Evolutionary conservation across 2,888 invertebrate genomes (phyloP).

Genomic region (Oconnorella tubifera): DNA sequence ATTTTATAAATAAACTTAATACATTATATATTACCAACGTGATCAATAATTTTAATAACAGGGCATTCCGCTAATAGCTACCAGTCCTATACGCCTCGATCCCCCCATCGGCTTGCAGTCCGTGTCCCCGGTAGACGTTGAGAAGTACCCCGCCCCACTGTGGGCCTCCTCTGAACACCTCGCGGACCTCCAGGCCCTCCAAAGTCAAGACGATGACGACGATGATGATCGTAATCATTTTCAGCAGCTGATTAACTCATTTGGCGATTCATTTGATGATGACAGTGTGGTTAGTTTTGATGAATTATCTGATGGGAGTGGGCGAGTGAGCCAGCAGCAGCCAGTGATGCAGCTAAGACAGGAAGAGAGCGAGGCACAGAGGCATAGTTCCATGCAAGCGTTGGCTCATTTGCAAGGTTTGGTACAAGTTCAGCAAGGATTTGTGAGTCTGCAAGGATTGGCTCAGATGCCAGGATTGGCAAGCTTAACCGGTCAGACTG

Average conservation of each 20-base stretch:
- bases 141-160: conserved; percentile 89
- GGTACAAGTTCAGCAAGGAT: no score
- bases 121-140: conserved; percentile 74
- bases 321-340: background rate
- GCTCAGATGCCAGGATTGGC: no score
- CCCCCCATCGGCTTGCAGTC: conserved; percentile 45
- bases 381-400: background rate
- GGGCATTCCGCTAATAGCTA: conserved; percentile 95
- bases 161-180: conserved; percentile 75
- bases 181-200: conserved; percentile 78
- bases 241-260: conserved; percentile 81
- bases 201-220: conserved; percentile 45
- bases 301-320: conserved; percentile 14
- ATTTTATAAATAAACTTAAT: background rate
- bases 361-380: background rate
- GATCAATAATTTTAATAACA: no score
- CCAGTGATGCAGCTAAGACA: background rate
- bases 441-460: no score
- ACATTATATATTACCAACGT: background rate
- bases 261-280: conserved; percentile 37
- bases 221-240: conserved; percentile 89
- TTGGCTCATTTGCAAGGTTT: background rate
- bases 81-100: conserved; percentile 66
- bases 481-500: no score
- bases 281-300: conserved; percentile 47